Base-by-base conservation (phyloP, 2,113 vertebrate species). In the Pipra filicauda region DNA sequence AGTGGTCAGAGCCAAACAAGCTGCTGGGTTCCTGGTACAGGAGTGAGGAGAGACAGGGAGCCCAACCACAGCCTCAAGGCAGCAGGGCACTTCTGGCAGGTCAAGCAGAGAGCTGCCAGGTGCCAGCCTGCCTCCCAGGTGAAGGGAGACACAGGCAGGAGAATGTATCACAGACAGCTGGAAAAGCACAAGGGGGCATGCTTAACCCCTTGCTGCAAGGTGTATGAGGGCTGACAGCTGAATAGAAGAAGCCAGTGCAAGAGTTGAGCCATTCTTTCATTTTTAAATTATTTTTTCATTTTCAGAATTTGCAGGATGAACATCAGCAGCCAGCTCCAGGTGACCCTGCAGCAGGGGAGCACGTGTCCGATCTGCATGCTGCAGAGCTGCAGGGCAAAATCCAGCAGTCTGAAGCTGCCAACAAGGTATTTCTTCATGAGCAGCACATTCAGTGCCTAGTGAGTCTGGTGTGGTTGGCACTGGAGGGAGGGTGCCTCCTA, bases 301-400 rank as follows among this genome's bases (percentile, higher is more conserved):
- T 74, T 20, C 83, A 97, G 94, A 85, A 82, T 94, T 44, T 90
- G 52, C 93, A 80, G 65, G 82, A 87, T 57, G 89, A 83, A 9
- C 8, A 39, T 74, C 98, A 97, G 46, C 98, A 97, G 89, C 91
- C 92, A 27, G 72, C 72, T 64, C 95, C 97, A 70, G 93, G 96
- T 41, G 97, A 98, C 22, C 54, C 87, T 24, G 94, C 98, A 39
- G 95, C 90, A 0, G 97, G 93, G 22, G 98, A 98, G 64, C 98
- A 97, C 51, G 85, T 97, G 13, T 92, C 96, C 0, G 87, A 98
- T 78, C 97, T 98, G 77, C 78, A 94, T 88, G 91, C 97, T 91
- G 96, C 97, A 62, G 98, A 99, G 94, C 97, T 98, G 61, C 98
- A 98, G 96, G 95, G 97, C 71, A 99, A 98, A 97, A 96, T 99